These are phyloP conservation scores for Ctenicera cuprea DNA, from an alignment of 2,888 invertebrate species.

Conservation along the genomic window DNA sequence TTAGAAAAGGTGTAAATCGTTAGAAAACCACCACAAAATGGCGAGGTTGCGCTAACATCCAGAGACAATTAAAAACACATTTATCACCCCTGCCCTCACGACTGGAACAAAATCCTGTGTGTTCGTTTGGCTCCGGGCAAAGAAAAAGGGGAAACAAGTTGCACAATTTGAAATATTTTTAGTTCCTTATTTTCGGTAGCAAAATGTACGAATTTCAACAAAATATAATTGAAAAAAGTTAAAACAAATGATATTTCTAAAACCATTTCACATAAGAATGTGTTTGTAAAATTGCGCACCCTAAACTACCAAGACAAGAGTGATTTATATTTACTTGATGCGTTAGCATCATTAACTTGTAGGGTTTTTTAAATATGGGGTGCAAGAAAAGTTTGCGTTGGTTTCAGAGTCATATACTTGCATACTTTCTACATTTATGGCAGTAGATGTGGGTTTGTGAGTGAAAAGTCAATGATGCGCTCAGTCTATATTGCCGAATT, in stretches of 20 bases:
- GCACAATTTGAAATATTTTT: constrained; percentile 8
- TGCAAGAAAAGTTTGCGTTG: constrained; percentile 5
- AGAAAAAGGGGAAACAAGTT: not conserved
- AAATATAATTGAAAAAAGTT: not conserved
- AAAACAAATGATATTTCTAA: not conserved
- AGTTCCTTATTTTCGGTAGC: not conserved
- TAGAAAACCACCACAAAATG: constrained; percentile 45
- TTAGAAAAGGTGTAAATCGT: constrained; percentile 37
- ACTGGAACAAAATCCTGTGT: constrained; percentile 35
- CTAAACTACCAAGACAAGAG: too few relatives aligned
- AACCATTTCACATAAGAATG: not conserved
- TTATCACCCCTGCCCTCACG: constrained; percentile 52
- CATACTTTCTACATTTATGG: constrained; percentile 24
- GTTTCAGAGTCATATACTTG: constrained; percentile 6
- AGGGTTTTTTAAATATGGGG: constrained; percentile 10
- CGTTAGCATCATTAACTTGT: not conserved
- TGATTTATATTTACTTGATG: too few relatives aligned
- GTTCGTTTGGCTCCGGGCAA: constrained; percentile 9
- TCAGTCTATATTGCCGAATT: constrained; percentile 52
- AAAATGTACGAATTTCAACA: not conserved
- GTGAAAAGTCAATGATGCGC: constrained; percentile 51
- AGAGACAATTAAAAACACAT: constrained; percentile 60
- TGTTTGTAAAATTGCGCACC: too few relatives aligned
- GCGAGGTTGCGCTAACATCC: constrained; percentile 55
- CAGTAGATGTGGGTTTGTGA: constrained; percentile 30